Base-by-base conservation (phyloP, 2,113 vertebrate species). In the Indicator indicator region DNA sequence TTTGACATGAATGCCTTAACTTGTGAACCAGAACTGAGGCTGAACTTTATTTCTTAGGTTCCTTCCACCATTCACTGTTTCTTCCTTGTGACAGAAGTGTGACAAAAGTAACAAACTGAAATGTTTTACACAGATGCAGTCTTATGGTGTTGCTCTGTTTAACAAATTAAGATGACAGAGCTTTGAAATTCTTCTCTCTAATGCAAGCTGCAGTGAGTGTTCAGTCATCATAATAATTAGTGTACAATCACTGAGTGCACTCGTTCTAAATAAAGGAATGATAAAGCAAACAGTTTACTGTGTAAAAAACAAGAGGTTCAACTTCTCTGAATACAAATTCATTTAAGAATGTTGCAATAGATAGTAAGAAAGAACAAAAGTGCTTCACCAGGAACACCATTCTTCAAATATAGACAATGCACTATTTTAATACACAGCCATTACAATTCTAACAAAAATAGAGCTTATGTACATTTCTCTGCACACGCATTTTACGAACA, bases 371-470 rank as follows among this genome's bases (percentile, higher is more conserved):
- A 55, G 60, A 92, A 96, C 94, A 96, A 94, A 95, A 74, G 75
- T 88, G 94, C 65, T 95, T 96, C 90, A 98, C 95, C 93, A 96
- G 95, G 84, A 85, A 96, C 93, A 96, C 82, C 86, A 78, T 94
- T 97, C 42, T 93, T 97, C 67, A 95, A 92, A 93, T 90, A 93
- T 90, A 97, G 89, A 96, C 69, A 93, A 64, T 79, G 73, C 10
- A 84, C 90, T 90, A 94, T 94, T 96, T 96, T 96, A 94, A 90
- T 95, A 96, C 93, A 97, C 73, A 97, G 95, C 93, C 95, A 42
- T 97, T 97, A 94, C 73, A 93, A 76, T 71, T 96, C 95, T 98
- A 97, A 96, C 94, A 98, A 98, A 98, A 98, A 98, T 98, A 98
- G 90, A 97, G 96, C 96, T 96, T 97, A 96, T 97, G 60, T 98